Conservation (phyloP, 2,888 invertebrate species). For the Cryptocephalus moraei region DNA sequence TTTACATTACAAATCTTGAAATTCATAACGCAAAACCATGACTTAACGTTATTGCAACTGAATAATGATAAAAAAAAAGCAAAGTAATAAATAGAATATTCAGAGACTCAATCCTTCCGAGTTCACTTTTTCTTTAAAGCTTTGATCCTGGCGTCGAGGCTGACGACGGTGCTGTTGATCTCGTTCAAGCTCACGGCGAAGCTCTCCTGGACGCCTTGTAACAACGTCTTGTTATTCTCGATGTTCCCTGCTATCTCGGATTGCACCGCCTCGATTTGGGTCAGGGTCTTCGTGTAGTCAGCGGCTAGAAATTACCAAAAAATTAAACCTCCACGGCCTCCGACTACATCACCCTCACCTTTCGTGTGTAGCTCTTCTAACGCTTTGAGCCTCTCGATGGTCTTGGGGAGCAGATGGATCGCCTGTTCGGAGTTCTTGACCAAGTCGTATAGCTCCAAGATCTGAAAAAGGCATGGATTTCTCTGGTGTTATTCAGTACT, state of each 20-base stretch:
- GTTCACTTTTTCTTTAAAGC: slow-evolving; percentile 45
- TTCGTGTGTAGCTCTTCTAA: slow-evolving; percentile 82
- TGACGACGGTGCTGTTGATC: slow-evolving; percentile 64
- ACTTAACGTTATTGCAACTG: no score
- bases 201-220: slow-evolving; percentile 72
- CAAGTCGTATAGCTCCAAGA: slow-evolving; percentile 76
- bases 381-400: slow-evolving; percentile 77
- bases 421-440: slow-evolving; percentile 79
- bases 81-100: no score
- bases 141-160: slow-evolving; percentile 61
- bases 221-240: slow-evolving; percentile 65
- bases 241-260: slow-evolving; percentile 59
- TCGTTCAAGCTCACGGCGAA: slow-evolving; percentile 71
- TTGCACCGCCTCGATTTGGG: slow-evolving; percentile 70
- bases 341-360: slow-evolving; percentile 46
- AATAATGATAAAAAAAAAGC: no score
- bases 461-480: slow-evolving; percentile 42
- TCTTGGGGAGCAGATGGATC: slow-evolving; percentile 65
- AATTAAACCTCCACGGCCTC: slow-evolving; percentile 1
- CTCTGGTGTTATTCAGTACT: not conserved
- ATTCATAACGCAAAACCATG: no score
- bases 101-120: no score
- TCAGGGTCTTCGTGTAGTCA: slow-evolving; percentile 75
- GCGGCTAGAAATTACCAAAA: slow-evolving; percentile 55
- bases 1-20: no score